phyloP scores from a whole-genome alignment of 2,797 vertebrate species.

The Sylvilagus floridanus region DNA sequence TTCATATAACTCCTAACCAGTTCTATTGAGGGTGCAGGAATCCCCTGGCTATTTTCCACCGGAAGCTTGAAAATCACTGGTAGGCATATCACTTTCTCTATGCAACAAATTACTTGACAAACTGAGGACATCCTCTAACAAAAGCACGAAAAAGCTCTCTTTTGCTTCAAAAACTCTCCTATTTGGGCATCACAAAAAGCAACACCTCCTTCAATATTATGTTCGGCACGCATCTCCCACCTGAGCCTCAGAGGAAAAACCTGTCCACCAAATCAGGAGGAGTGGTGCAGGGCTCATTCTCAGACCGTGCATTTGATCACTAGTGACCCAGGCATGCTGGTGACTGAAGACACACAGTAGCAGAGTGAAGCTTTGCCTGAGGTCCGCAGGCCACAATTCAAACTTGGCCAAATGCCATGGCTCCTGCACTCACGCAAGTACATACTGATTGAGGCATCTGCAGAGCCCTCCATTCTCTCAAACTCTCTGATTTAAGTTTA shows the following conservation, averaged over 20 bases:
- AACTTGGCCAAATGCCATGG: neutral
- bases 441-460: neutral
- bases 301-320: no score
- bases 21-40: neutral
- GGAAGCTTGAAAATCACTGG: neutral
- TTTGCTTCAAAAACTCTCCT: neutral
- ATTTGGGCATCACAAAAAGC: neutral
- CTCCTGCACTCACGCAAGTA: neutral
- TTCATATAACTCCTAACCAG: neutral
- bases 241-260: neutral
- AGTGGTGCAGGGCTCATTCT: neutral
- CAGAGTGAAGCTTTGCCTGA: neutral
- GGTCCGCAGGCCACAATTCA: neutral
- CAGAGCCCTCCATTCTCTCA: neutral
- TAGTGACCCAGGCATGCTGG: neutral
- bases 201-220: no score
- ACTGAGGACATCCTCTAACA: neutral
- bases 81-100: neutral
- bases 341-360: neutral
- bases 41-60: neutral
- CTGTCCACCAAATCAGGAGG: accelerated
- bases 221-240: neutral
- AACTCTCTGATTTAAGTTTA: neutral
- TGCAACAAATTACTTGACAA: neutral
- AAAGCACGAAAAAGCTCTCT: neutral